These are phyloP conservation scores for Meloidogyne floridensis DNA, from an alignment of 1,140 invertebrate genomes.

Conservation along the genomic window DNA sequence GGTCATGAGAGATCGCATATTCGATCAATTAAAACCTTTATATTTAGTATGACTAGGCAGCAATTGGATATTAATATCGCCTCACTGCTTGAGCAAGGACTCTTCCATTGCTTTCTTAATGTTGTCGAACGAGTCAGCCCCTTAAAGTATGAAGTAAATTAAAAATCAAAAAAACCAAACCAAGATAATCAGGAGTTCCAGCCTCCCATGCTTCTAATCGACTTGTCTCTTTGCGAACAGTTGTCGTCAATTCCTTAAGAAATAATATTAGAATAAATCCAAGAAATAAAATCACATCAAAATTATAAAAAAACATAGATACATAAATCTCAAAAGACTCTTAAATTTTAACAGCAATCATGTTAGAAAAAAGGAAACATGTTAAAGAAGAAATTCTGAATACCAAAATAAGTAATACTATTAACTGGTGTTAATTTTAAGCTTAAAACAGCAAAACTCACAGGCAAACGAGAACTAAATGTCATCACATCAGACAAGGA, in stretches of 20 bases:
- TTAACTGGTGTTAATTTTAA: neutral
- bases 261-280: slow-evolving; percentile 35
- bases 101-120: neutral
- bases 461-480: slow-evolving; percentile 5
- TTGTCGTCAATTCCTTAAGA: slow-evolving; percentile 25
- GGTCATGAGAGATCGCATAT: neutral
- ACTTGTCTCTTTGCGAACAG: slow-evolving; percentile 50
- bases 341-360: neutral
- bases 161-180: neutral
- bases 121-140: neutral
- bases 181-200: slow-evolving; percentile 83
- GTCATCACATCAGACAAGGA: slow-evolving; percentile 14
- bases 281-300: slow-evolving; percentile 76
- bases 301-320: too few relatives aligned
- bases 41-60: neutral
- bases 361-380: neutral
- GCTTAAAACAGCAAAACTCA: slow-evolving; percentile 29
- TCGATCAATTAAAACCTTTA: neutral
- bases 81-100: neutral
- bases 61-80: neutral
- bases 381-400: too few relatives aligned
- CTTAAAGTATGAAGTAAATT: neutral
- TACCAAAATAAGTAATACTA: neutral
- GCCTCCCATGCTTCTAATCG: slow-evolving; percentile 84
- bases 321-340: too few relatives aligned